These are phyloP conservation scores for Onychostruthus taczanowskii DNA, from an alignment of 2,113 vertebrate genomes.

Conservation along the genomic window DNA sequence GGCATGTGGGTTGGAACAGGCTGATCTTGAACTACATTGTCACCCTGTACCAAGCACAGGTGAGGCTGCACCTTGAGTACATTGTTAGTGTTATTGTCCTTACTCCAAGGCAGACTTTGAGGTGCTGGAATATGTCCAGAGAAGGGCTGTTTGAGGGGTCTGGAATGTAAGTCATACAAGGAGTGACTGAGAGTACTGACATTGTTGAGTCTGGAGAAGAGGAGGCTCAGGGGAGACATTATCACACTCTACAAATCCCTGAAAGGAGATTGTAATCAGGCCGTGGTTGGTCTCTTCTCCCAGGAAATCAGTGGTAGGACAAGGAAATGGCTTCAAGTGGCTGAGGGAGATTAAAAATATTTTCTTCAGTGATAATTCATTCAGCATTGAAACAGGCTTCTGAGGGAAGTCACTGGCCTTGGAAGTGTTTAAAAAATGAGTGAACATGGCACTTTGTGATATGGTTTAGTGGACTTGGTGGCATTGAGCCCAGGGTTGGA, in stretches of 20 bases:
- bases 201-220: neutral
- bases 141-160: neutral
- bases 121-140: neutral
- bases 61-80: neutral
- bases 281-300: accelerated
- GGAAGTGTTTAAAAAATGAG: neutral
- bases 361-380: neutral
- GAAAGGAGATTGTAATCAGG: neutral
- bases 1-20: neutral
- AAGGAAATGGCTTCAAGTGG: neutral
- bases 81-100: neutral
- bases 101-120: neutral
- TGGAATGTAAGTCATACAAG: neutral
- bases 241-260: neutral
- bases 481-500: neutral
- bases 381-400: neutral
- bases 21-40: neutral
- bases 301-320: neutral
- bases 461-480: neutral
- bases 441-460: neutral
- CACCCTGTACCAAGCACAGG: neutral
- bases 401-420: neutral
- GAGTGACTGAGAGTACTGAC: neutral
- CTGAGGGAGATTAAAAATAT: neutral
- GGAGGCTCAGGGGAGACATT: neutral